These are phyloP conservation scores for Aculops lycopersici DNA, from an alignment of 1,140 invertebrate genomes.

Conservation along the genomic window DNA sequence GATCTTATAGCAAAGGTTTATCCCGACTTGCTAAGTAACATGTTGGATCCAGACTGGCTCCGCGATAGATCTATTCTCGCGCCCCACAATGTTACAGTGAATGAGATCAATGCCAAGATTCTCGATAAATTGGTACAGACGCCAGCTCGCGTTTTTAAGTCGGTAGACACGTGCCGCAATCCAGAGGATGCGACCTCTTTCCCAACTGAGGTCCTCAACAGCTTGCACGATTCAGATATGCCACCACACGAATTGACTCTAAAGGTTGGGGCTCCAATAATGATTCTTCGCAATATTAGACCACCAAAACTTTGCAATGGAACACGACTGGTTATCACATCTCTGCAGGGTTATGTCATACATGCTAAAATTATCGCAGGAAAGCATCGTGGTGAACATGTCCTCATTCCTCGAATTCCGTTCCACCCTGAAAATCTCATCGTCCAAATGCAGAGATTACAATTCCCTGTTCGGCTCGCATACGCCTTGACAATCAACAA, in stretches of 20 bases:
- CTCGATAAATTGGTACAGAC: background rate
- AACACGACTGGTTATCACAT: conserved; percentile 13
- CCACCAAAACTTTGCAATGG: conserved; percentile 15
- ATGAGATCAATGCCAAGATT: background rate
- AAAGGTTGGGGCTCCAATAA: conserved; percentile 15
- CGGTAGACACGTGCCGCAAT: background rate
- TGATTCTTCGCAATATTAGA: conserved; percentile 16
- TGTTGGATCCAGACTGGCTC: background rate
- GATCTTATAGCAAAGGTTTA: background rate
- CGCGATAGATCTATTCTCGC: conserved; percentile 1
- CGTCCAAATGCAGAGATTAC: conserved; percentile 16
- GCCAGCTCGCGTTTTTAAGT: background rate
- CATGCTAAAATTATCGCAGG: conserved; percentile 8
- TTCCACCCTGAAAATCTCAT: conserved; percentile 4
- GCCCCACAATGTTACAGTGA: background rate
- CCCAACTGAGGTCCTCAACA: conserved; percentile 15
- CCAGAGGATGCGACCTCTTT: conserved; percentile 5
- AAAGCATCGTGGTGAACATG: conserved; percentile 1
- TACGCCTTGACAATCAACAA: conserved; percentile 25
- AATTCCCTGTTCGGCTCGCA: conserved; percentile 19
- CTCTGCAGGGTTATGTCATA: conserved; percentile 9
- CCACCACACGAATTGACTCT: conserved; percentile 16
- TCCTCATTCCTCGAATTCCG: conserved; percentile 10
- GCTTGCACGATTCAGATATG: conserved; percentile 13
- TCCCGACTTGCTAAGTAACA: background rate